Conservation (phyloP, 2,888 invertebrate genomes). For the Drosophila recens region DNA sequence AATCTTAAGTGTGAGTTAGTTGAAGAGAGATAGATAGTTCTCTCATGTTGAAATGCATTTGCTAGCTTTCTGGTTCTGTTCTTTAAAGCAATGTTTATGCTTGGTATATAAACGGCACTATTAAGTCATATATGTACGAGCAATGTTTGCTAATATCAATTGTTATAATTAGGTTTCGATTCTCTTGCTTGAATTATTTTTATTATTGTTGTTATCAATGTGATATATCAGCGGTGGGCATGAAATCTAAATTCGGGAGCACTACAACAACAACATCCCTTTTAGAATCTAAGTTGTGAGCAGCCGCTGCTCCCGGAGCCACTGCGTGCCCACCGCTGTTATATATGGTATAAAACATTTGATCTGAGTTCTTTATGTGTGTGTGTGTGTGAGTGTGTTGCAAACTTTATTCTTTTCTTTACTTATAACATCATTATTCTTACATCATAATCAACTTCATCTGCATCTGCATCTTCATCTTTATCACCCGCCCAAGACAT, state of each 20-base stretch:
- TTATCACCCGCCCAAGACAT: slow-evolving; percentile 40
- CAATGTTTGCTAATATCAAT: slow-evolving; percentile 34
- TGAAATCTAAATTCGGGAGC: too few species aligned
- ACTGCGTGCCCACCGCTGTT: not conserved
- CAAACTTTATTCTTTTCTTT: not conserved
- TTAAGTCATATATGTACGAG: slow-evolving; percentile 27
- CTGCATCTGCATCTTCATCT: slow-evolving; percentile 6
- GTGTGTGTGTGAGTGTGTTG: not conserved
- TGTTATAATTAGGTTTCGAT: not conserved
- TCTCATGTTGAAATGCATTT: slow-evolving; percentile 5
- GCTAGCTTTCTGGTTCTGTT: slow-evolving; percentile 25
- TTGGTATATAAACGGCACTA: slow-evolving; percentile 27
- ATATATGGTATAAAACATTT: slow-evolving; percentile 14
- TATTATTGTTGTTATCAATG: slow-evolving; percentile 3
- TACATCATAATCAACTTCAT: slow-evolving; percentile 23
- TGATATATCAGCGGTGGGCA: not conserved
- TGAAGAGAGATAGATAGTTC: not conserved
- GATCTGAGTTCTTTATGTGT: slow-evolving; percentile 13
- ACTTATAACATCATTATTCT: slow-evolving; percentile 24
- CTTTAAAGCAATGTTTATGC: slow-evolving; percentile 29
- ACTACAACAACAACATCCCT: too few species aligned
- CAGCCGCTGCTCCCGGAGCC: too few species aligned
- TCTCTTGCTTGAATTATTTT: not conserved
- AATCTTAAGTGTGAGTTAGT: not conserved
- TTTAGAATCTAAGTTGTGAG: too few species aligned